phyloP scores from a whole-genome alignment of 2,113 vertebrate species.

The Pelusios castaneus region DNA sequence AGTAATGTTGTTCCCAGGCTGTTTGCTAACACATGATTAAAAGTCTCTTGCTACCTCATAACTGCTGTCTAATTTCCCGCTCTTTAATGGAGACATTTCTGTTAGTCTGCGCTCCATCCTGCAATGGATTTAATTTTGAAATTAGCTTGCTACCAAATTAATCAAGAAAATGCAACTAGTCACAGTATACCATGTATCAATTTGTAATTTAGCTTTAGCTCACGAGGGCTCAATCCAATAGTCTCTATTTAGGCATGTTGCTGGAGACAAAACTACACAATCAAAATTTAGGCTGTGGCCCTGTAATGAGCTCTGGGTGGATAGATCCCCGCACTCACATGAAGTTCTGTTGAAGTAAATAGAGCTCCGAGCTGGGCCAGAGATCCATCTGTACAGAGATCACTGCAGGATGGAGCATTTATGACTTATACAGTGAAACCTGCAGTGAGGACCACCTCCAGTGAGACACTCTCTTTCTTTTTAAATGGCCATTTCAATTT shows the following conservation, averaged over 20 bases:
- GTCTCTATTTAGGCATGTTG: not conserved
- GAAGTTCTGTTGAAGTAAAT: not conserved
- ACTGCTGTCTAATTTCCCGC: not conserved
- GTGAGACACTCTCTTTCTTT: not conserved
- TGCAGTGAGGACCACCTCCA: not conserved
- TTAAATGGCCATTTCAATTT: not conserved
- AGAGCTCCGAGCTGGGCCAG: not conserved
- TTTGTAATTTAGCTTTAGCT: not conserved
- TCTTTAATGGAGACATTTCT: not conserved
- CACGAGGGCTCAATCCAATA: not conserved
- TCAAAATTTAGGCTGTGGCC: not conserved
- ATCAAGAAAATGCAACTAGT: not conserved
- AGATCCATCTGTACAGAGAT: not conserved
- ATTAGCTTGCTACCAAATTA: not conserved
- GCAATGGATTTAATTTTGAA: conserved; percentile 6
- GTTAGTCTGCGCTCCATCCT: not conserved
- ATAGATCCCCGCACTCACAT: not conserved
- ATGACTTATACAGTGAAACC: not conserved
- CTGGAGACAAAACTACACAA: conserved; percentile 46
- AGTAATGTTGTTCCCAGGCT: not conserved
- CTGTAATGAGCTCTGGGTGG: not conserved
- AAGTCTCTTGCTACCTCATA: not conserved
- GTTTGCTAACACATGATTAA: not conserved
- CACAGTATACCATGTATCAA: not conserved
- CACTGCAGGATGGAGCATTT: rapidly evolving